phyloP scores from a whole-genome alignment of 2,797 vertebrate genomes.

The Varecia variegata region DNA sequence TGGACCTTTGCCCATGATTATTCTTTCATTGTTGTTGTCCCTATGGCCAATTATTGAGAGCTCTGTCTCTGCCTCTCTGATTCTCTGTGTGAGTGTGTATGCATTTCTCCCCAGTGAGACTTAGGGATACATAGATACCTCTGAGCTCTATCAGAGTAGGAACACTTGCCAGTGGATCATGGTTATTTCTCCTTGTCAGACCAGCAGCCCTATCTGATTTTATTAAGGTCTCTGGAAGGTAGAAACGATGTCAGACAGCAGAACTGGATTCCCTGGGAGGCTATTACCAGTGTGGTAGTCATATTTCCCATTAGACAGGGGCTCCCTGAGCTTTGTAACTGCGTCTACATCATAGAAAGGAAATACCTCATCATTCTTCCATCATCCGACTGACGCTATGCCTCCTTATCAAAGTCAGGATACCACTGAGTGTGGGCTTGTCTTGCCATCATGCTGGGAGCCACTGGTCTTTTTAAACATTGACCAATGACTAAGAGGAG shows the following conservation, averaged over 20 bases:
- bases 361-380: not conserved
- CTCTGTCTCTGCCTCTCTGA: not conserved
- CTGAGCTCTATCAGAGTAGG: not conserved
- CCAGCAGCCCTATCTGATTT: not conserved
- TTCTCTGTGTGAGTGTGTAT: not conserved
- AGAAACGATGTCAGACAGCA: not conserved
- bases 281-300: not conserved
- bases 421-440: not conserved
- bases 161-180: not conserved
- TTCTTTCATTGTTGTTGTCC: not conserved
- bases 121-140: not conserved
- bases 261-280: not conserved
- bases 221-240: not conserved
- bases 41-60: not conserved
- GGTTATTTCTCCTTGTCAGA: constrained; percentile 9
- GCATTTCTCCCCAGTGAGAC: not conserved
- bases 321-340: not conserved
- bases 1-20: not conserved
- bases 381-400: not conserved
- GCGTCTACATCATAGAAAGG: not conserved
- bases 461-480: not conserved
- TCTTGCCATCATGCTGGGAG: not conserved
- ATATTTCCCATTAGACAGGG: not conserved
- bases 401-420: not conserved
- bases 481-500: not conserved